Conservation (phyloP, 2,797 vertebrate species). For the Ibycter americanus region DNA sequence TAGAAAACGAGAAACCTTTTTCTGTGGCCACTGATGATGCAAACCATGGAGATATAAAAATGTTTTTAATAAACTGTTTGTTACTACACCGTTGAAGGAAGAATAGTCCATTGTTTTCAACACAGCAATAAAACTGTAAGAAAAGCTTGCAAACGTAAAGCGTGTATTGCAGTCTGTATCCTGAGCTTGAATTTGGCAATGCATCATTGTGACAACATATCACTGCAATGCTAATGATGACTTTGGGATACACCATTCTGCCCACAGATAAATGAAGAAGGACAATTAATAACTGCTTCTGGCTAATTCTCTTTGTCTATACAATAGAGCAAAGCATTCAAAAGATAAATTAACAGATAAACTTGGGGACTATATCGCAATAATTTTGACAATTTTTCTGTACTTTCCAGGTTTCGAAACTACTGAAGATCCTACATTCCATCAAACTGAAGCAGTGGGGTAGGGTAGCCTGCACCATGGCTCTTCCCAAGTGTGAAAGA, state of each 20-base stretch:
- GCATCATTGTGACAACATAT: background rate
- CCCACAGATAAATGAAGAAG: background rate
- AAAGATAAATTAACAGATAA: background rate
- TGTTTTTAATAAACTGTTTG: background rate
- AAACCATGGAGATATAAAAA: background rate
- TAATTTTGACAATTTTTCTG: background rate
- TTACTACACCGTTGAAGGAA: background rate
- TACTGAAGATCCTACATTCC: background rate
- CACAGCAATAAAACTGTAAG: background rate
- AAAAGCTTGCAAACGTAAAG: background rate
- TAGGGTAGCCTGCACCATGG: accelerated
- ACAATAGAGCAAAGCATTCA: background rate
- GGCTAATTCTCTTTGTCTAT: background rate
- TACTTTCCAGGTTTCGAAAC: background rate
- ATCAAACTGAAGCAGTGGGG: background rate
- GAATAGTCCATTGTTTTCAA: background rate
- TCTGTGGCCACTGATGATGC: background rate
- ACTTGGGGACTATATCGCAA: background rate
- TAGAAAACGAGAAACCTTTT: background rate
- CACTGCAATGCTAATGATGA: background rate
- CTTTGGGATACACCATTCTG: background rate
- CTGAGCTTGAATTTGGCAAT: background rate
- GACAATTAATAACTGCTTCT: background rate
- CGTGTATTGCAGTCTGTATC: background rate
- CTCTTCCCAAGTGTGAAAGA: background rate